These are phyloP conservation scores for Pseudorhombus dupliciocellatus DNA, from an alignment of 2,113 vertebrate species.

Conservation along the genomic window DNA sequence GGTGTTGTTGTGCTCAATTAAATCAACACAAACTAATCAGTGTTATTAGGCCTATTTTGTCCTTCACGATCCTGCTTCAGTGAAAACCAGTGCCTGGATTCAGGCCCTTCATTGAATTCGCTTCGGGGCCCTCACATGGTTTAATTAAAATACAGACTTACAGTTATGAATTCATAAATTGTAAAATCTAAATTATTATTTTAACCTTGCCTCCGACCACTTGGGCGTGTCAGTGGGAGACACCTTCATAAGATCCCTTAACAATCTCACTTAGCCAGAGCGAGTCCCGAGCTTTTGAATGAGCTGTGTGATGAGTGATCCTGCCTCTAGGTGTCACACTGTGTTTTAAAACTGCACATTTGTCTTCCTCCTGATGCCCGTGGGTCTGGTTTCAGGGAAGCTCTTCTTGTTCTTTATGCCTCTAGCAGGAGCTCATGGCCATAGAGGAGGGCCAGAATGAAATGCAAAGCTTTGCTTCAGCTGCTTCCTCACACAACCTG, in stretches of 20 bases:
- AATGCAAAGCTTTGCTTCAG: neutral
- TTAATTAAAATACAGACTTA: no score
- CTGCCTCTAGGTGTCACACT: conserved; percentile 66
- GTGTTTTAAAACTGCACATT: conserved; percentile 16
- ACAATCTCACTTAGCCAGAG: neutral
- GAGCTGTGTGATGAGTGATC: conserved; percentile 18
- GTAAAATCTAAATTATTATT: no score
- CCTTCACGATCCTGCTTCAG: no score
- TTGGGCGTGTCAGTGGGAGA: neutral
- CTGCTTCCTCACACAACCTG: neutral
- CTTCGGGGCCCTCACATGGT: no score
- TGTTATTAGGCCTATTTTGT: no score
- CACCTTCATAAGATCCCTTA: neutral
- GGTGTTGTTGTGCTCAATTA: no score
- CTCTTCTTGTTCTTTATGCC: neutral
- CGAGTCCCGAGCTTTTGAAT: neutral
- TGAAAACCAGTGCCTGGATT: no score
- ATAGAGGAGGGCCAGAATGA: neutral
- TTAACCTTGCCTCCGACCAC: neutral
- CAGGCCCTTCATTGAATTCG: no score
- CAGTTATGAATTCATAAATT: no score
- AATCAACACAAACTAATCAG: no score
- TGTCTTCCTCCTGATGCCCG: neutral
- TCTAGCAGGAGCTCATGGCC: neutral
- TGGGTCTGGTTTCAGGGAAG: neutral